Evolutionary conservation across 2,797 vertebrate genomes (phyloP).

Genomic region (Typhlichthys subterraneus): DNA sequence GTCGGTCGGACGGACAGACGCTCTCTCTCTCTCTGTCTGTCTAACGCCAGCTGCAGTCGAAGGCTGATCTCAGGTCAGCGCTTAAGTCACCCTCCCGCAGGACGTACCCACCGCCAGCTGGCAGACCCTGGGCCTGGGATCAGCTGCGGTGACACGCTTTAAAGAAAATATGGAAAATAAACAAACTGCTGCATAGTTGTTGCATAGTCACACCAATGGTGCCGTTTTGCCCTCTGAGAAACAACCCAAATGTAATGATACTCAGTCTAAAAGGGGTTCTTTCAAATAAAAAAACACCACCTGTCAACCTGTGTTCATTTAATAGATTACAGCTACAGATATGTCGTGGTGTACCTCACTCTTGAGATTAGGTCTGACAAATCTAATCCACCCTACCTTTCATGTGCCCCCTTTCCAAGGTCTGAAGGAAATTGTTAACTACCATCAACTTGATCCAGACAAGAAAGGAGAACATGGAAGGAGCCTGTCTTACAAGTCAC

Average conservation of each 20-base stretch:
- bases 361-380: constrained; percentile 23
- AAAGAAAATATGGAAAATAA: constrained; percentile 85
- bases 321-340: constrained; percentile 26
- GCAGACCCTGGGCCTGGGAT: constrained; percentile 82
- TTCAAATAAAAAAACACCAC: constrained; percentile 30
- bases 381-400: constrained; percentile 17
- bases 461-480: constrained; percentile 50
- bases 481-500: constrained; percentile 7
- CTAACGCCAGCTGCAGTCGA: constrained; percentile 78
- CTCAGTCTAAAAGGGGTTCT: constrained; percentile 33
- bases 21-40: constrained; percentile 76
- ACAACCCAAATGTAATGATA: constrained; percentile 65
- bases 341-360: constrained; percentile 15
- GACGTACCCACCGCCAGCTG: constrained; percentile 80
- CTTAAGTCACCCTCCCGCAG: constrained; percentile 82
- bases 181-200: constrained; percentile 76
- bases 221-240: constrained; percentile 57
- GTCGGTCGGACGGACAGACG: constrained; percentile 68
- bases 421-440: not conserved
- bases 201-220: constrained; percentile 60
- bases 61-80: constrained; percentile 83
- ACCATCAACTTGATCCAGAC: constrained; percentile 4
- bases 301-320: constrained; percentile 35
- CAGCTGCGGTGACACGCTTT: constrained; percentile 81
- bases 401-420: constrained; percentile 42